Base-by-base conservation (phyloP, 2,797 vertebrate genomes). In the Threskiornis aethiopicus region DNA sequence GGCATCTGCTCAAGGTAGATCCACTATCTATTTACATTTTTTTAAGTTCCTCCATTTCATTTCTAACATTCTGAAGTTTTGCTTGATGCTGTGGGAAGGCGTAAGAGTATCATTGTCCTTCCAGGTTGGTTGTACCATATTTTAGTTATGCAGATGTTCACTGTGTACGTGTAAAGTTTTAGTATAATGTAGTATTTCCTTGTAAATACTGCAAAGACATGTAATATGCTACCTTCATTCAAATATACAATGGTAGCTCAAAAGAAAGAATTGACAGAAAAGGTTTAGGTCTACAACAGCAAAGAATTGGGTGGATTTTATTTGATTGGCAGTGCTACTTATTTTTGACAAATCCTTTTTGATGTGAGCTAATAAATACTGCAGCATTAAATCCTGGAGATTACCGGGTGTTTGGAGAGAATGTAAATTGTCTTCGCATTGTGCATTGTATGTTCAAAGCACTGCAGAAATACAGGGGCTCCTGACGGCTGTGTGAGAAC, bases 331-430 rank as follows among this genome's bases (percentile, higher is more conserved):
- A 89, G 47, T 0, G 0, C 59, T 87, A 35, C 66, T 77, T 83
- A 61, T 64, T 94, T 94, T 73, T 77, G 81, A 86, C 41, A 92
- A 95, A 92, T 94, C 90, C 52, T 42, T 93, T 92, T 47, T 80
- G 75, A 91, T 83, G 71, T 1, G 11, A 71, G 66, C 52, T 83
- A 85, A 80, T 92, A 92, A 77, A 77, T 44, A 77, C 31, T 59
- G 61, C 71, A 57, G 41, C 81, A 47, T 70, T 77, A 82, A 90
- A 64, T 73, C 89, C 70, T 42, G 59, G n/a, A 91, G 89, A 85
- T 94, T 77, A 70, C 51, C 2, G 28, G 20, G 57, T 46, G n/a
- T 84, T 89, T 54, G 52, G 59, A 49, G n/a, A 35, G 78, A 47
- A 80, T 52, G 51, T 16, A 28, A 62, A 67, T 69, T 31, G 54